A percentile compares a stretch with the other conserved stretches of the same genome.
phyloP scores from a whole-genome alignment of 2,888 invertebrate genomes.

The Tipula helvola region DNA sequence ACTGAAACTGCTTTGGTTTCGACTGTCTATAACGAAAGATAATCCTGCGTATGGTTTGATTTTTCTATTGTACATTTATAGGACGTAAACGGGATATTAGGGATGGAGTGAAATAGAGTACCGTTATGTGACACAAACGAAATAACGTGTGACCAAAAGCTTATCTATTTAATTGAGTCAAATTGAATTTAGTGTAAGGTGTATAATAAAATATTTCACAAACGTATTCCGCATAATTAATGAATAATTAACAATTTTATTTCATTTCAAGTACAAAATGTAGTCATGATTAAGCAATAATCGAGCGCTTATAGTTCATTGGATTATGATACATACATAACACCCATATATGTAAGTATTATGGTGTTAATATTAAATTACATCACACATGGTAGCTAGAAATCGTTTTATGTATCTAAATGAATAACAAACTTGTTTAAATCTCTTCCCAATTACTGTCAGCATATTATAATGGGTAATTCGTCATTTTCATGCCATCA shows the following conservation, averaged over 20 bases:
- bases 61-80: too few species aligned
- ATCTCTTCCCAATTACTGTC: neutral
- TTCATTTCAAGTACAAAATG: neutral
- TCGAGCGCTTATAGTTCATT: neutral
- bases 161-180: too few species aligned
- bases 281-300: neutral
- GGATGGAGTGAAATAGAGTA: too few species aligned
- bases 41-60: too few species aligned
- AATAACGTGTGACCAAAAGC: too few species aligned
- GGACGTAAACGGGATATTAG: too few species aligned
- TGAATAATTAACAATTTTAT: neutral
- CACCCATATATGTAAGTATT: neutral
- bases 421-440: neutral
- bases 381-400: neutral
- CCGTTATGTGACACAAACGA: too few species aligned
- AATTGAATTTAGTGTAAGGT: too few species aligned
- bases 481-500: neutral
- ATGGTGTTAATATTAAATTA: neutral
- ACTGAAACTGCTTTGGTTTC: too few species aligned
- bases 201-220: neutral
- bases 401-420: neutral
- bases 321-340: neutral
- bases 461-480: neutral
- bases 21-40: too few species aligned
- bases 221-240: neutral